Evolutionary conservation across 92 coral and sea anemone species (phyloP).

Genomic region (Meandrina meandrites): DNA sequence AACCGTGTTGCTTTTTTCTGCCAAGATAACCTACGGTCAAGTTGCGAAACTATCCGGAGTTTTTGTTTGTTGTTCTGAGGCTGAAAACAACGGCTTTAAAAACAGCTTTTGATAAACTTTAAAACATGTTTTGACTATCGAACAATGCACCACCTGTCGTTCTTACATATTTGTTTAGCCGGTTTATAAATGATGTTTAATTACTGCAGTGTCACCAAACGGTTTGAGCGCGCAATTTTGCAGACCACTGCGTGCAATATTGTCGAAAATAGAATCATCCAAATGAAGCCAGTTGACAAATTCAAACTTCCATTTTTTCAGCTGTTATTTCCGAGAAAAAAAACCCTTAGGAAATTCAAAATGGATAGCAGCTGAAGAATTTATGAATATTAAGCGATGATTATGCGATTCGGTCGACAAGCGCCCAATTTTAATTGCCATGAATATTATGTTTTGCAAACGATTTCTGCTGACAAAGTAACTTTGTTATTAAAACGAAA

Average conservation of each 20-base stretch:
- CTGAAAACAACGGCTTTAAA: background rate
- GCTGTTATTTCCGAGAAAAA: background rate
- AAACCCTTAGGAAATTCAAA: background rate
- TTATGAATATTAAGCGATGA: background rate
- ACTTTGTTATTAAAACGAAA: background rate
- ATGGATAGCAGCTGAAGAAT: background rate
- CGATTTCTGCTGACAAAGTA: background rate
- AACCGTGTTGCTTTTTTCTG: background rate
- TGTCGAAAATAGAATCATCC: background rate
- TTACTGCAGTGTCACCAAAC: background rate
- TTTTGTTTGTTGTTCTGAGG: background rate
- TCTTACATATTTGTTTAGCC: background rate
- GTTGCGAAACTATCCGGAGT: background rate
- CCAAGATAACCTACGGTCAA: background rate
- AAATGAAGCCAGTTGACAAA: background rate
- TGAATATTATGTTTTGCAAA: background rate
- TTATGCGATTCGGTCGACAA: background rate
- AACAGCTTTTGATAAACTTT: background rate
- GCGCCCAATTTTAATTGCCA: background rate
- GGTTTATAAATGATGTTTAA: conserved; percentile 11
- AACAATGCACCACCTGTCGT: conserved; percentile 28
- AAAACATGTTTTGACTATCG: background rate
- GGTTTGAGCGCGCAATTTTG: conserved; percentile 8
- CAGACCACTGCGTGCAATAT: too few species aligned
- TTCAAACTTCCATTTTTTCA: background rate